phyloP scores from a whole-genome alignment of 2,888 invertebrate genomes.

The Calephelis perditalis region DNA sequence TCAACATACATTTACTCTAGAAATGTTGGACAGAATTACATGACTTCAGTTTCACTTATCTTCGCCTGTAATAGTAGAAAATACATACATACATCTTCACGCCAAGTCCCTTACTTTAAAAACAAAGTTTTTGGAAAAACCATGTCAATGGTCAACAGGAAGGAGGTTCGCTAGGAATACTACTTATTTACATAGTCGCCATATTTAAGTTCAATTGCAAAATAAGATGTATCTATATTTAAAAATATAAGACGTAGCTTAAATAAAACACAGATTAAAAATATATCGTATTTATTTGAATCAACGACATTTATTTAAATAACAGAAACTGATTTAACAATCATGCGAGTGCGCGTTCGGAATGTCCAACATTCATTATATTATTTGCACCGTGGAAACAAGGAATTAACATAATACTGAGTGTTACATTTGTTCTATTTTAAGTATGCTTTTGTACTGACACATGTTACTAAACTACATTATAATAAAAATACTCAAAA shows the following conservation, averaged over 20 bases:
- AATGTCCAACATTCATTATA: conserved; percentile 18
- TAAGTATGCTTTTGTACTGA: background rate
- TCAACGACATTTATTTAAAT: conserved; percentile 29
- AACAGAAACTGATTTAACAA: conserved; percentile 18
- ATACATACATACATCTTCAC: too few species aligned
- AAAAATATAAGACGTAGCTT: conserved; percentile 17
- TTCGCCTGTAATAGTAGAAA: too few species aligned
- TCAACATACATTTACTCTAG: too few species aligned
- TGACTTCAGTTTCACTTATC: too few species aligned
- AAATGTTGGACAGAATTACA: too few species aligned
- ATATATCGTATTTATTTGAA: conserved; percentile 62
- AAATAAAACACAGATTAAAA: conserved; percentile 39
- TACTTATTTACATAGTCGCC: too few species aligned
- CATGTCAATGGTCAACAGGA: too few species aligned
- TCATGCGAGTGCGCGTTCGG: conserved; percentile 18
- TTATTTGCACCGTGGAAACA: background rate
- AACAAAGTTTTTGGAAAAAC: too few species aligned
- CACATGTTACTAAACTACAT: background rate
- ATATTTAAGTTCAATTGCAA: too few species aligned
- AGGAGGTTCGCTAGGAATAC: too few species aligned
- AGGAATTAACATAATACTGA: conserved; percentile 10
- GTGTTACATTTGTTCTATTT: background rate
- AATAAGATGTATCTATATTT: background rate
- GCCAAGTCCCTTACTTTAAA: too few species aligned
- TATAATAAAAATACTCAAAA: background rate